Evolutionary conservation across 35 echinoderm and acorn worm genomes (phyloP).

Genomic region (Stichopus chloronotus): DNA sequence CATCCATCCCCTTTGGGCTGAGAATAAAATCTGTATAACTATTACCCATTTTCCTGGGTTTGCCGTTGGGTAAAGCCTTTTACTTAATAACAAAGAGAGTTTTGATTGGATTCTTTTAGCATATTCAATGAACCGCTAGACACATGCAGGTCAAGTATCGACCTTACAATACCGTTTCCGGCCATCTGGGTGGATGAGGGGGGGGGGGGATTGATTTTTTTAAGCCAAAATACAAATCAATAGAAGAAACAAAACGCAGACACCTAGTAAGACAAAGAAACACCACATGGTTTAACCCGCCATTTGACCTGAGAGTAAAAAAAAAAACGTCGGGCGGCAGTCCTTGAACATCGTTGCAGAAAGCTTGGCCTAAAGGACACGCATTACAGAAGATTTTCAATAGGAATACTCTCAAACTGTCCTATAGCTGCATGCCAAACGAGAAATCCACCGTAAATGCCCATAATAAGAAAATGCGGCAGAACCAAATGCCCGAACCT

Average conservation of each 20-base stretch:
- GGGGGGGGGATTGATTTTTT: too few species aligned
- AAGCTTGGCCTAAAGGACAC: constrained; percentile 33
- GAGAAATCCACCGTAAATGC: constrained; percentile 5
- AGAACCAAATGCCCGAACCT: neutral
- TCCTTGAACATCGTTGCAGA: constrained; percentile 35
- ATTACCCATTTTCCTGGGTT: too few species aligned
- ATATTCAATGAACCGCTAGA: too few species aligned
- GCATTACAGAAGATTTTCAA: constrained; percentile 41
- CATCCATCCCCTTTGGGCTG: too few species aligned
- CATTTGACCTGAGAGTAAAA: neutral
- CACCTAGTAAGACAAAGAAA: neutral
- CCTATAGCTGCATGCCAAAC: constrained; percentile 57
- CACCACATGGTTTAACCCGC: constrained; percentile 48
- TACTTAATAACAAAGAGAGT: too few species aligned
- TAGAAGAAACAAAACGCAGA: neutral
- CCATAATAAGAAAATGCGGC: constrained; percentile 25
- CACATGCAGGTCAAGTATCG: too few species aligned
- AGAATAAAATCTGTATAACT: too few species aligned
- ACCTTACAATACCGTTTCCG: too few species aligned
- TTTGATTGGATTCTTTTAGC: too few species aligned
- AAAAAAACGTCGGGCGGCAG: constrained; percentile 47
- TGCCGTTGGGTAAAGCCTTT: too few species aligned
- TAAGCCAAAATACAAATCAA: neutral
- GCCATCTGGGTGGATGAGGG: too few species aligned
- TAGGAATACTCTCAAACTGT: constrained; percentile 56